Conservation (phyloP, 1,140 invertebrate genomes). For the Vanessa tameamea region DNA sequence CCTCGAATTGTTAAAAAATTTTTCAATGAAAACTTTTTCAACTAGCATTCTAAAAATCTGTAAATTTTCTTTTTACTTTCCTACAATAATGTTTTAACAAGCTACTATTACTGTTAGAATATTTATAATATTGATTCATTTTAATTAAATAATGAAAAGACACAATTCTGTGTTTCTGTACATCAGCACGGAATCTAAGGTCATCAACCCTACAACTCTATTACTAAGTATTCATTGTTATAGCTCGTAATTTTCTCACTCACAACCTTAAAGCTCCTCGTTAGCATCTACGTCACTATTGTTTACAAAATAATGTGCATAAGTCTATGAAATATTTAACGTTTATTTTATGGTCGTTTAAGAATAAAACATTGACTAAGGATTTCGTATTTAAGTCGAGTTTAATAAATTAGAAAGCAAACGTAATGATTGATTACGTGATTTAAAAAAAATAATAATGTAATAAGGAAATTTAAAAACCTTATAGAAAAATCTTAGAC, state of each 20-base stretch:
- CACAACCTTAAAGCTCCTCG: conserved; percentile 3
- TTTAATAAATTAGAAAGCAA: too few relatives aligned
- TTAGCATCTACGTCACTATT: conserved; percentile 13
- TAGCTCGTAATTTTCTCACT: conserved; percentile 10
- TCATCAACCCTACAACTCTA: conserved; percentile 1
- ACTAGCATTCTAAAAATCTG: too few relatives aligned
- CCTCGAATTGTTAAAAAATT: too few relatives aligned
- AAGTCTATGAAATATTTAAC: conserved; percentile 5
- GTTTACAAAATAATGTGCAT: conserved; percentile 8
- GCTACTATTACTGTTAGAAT: too few relatives aligned
- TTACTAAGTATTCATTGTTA: conserved; percentile 11
- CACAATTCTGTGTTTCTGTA: background rate
- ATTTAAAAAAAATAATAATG: too few relatives aligned
- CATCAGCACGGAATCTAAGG: background rate
- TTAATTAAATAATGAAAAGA: background rate
- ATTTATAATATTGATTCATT: too few relatives aligned
- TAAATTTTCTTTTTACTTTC: too few relatives aligned
- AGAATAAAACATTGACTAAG: background rate
- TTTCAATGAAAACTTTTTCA: too few relatives aligned
- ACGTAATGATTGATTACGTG: background rate
- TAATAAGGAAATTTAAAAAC: too few relatives aligned
- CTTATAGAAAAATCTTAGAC: background rate
- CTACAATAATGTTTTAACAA: too few relatives aligned
- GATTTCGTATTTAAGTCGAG: background rate
- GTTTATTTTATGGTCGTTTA: background rate